phyloP scores from a whole-genome alignment of 2,113 vertebrate genomes.

The Etheostoma spectabile region DNA sequence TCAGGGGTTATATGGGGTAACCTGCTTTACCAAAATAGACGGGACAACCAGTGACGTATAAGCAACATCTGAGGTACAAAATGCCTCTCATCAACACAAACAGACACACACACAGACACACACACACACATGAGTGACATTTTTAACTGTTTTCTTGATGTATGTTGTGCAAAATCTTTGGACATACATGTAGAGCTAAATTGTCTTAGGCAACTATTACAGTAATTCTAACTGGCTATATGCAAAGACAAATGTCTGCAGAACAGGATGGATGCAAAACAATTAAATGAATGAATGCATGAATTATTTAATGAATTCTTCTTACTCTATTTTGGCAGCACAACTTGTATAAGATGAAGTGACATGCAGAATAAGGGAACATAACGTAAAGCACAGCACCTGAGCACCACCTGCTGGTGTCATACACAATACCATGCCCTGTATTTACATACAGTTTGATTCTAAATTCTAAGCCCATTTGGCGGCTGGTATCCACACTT shows the following conservation, averaged over 20 bases:
- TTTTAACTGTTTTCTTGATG: neutral
- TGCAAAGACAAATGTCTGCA: neutral
- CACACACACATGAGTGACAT: too few relatives aligned
- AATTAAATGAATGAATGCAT: neutral
- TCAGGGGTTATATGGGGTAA: slow-evolving; percentile 5
- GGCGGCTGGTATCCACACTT: neutral
- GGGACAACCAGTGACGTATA: neutral
- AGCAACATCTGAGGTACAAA: neutral
- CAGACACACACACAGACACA: neutral
- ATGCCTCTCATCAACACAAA: neutral
- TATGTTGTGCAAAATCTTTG: neutral
- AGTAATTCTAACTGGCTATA: neutral
- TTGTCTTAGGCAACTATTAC: neutral
- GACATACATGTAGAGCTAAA: neutral
- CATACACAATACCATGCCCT: neutral
- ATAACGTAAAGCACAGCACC: slow-evolving; percentile 1
- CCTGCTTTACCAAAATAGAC: neutral
- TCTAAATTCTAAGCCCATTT: neutral
- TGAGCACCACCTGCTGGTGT: slow-evolving; percentile 65
- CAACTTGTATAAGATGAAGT: neutral
- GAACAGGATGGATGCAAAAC: neutral
- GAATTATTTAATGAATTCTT: neutral
- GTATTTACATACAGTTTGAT: neutral
- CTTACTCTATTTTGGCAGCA: neutral
- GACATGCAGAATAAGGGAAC: neutral